Percentiles rank a stretch among this genome's conserved stretches.
Evolutionary conservation across 2,113 vertebrate species (phyloP).

Genomic region (Anoura caudifer): DNA sequence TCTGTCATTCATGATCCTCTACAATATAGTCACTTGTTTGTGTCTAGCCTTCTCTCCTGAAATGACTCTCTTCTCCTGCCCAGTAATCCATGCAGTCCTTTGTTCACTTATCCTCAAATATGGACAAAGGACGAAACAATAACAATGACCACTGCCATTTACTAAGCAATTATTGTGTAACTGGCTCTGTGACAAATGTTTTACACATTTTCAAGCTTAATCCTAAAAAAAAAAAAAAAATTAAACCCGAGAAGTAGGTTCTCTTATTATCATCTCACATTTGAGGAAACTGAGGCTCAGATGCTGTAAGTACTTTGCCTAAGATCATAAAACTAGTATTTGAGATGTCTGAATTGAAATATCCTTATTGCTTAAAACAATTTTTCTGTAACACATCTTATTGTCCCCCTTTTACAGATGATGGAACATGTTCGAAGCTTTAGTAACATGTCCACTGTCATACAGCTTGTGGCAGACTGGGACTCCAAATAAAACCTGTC

Average conservation of each 20-base stretch:
- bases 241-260: not conserved
- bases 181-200: not conserved
- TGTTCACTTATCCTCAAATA: not conserved
- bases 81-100: not conserved
- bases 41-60: not conserved
- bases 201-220: not conserved
- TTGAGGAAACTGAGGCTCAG: conserved; percentile 1
- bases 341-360: not conserved
- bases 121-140: not conserved
- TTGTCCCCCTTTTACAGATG: conserved; percentile 49
- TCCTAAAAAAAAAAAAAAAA: conserved; percentile 2
- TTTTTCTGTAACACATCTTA: not conserved
- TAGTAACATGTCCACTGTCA: not conserved
- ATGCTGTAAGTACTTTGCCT: not conserved
- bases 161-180: not conserved
- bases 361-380: not conserved
- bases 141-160: not conserved
- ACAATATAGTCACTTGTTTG: not conserved
- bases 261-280: not conserved
- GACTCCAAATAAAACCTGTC: not conserved
- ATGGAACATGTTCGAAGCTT: not conserved
- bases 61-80: not conserved
- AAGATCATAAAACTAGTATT: not conserved
- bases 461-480: not conserved
- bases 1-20: not conserved